phyloP scores from a whole-genome alignment of 2,888 invertebrate species.

The Andrena hattorfiana region DNA sequence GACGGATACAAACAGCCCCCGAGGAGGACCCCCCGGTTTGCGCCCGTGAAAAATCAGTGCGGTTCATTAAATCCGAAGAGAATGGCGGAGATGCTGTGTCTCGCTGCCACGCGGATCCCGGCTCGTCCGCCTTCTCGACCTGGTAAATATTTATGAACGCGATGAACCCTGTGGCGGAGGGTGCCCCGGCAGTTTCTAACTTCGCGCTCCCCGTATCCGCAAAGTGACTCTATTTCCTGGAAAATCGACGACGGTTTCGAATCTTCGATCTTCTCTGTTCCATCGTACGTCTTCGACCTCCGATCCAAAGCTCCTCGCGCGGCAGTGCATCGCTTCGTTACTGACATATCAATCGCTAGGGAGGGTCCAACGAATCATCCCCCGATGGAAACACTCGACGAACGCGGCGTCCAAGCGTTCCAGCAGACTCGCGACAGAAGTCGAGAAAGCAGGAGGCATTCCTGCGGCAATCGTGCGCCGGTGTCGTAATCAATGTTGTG shows the following conservation, averaged over 20 bases:
- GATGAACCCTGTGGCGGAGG: slow-evolving; percentile 68
- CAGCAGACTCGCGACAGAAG: background rate
- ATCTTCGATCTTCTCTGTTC: background rate
- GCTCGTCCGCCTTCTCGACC: slow-evolving; percentile 60
- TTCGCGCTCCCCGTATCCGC: background rate
- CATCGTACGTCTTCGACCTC: background rate
- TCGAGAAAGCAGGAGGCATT: slow-evolving; percentile 26
- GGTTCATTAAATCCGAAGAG: slow-evolving; percentile 82
- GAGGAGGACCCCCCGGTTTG: slow-evolving; percentile 56
- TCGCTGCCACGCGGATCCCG: slow-evolving; percentile 40
- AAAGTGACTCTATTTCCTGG: slow-evolving; percentile 3
- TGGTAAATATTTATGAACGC: slow-evolving; percentile 83
- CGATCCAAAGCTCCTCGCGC: background rate
- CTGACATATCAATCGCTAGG: background rate
- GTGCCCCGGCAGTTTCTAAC: slow-evolving; percentile 31
- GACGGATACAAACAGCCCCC: slow-evolving; percentile 75
- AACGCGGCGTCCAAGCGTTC: slow-evolving; percentile 6
- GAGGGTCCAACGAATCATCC: background rate
- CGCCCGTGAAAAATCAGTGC: slow-evolving; percentile 81
- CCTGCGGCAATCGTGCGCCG: slow-evolving; percentile 36
- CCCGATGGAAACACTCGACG: background rate
- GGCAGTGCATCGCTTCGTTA: background rate
- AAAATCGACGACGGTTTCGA: background rate
- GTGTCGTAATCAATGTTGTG: slow-evolving; percentile 75
- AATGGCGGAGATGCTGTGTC: slow-evolving; percentile 69